phyloP scores from a whole-genome alignment of 2,797 vertebrate genomes.

The Gastrophryne carolinensis region DNA sequence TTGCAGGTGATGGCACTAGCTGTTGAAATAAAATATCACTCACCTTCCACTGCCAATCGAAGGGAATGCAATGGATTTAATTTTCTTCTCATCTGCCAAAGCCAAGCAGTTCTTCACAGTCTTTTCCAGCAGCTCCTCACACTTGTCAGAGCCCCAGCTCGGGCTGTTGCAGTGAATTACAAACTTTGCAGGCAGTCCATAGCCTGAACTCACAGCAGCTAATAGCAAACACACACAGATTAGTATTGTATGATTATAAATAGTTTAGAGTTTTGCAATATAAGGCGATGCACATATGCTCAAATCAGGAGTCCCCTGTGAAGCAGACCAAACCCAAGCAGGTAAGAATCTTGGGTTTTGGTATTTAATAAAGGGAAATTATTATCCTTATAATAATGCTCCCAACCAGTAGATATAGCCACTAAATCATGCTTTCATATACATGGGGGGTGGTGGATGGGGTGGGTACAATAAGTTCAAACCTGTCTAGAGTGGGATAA shows the following conservation, averaged over 20 bases:
- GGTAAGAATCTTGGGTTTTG: too few relatives aligned
- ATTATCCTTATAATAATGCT: too few relatives aligned
- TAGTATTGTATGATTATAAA: not conserved
- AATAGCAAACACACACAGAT: conserved; percentile 46
- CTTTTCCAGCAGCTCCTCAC: conserved; percentile 94
- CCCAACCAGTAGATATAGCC: too few relatives aligned
- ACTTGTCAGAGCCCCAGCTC: conserved; percentile 91
- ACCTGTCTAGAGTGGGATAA: too few relatives aligned
- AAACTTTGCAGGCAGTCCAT: conserved; percentile 90
- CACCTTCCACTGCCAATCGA: conserved; percentile 96
- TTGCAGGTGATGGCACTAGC: not conserved
- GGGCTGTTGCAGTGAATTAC: conserved; percentile 98
- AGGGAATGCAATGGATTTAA: conserved; percentile 94
- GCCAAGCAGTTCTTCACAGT: conserved; percentile 97
- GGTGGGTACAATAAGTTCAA: too few relatives aligned
- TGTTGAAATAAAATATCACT: not conserved
- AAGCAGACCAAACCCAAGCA: too few relatives aligned
- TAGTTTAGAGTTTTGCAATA: not conserved
- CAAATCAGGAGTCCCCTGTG: too few relatives aligned
- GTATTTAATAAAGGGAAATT: too few relatives aligned
- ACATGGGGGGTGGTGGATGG: too few relatives aligned
- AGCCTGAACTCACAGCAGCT: conserved; percentile 87
- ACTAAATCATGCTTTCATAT: too few relatives aligned
- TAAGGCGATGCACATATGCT: too few relatives aligned
- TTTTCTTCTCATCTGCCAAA: conserved; percentile 95